A percentile compares a stretch with the other conserved stretches of the same genome.
Conservation (phyloP, 2,113 vertebrate genomes). For the Dasyprocta punctata region DNA sequence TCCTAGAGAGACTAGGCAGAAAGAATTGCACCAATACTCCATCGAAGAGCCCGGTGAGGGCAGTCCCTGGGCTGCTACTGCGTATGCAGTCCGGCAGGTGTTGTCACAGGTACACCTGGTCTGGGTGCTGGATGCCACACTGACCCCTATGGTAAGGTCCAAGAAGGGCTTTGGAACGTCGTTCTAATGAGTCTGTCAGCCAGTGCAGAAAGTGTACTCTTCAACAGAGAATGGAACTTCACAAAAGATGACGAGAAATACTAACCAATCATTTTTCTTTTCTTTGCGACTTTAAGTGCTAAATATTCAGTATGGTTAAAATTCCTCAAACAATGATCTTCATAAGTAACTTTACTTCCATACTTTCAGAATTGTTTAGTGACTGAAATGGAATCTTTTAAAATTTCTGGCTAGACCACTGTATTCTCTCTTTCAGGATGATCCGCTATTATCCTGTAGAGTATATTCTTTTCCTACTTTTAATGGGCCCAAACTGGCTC, state of each 20-base stretch:
- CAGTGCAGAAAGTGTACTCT: neutral
- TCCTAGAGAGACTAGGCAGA: neutral
- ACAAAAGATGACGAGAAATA: neutral
- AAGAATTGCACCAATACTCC: neutral
- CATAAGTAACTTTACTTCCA: neutral
- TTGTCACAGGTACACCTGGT: neutral
- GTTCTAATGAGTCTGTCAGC: neutral
- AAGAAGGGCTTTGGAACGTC: neutral
- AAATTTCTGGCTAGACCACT: neutral
- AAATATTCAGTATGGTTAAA: neutral
- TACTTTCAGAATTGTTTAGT: neutral
- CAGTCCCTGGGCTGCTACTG: rapidly evolving
- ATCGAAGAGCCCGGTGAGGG: neutral
- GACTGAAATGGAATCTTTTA: neutral
- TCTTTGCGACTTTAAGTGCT: neutral
- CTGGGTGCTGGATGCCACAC: neutral
- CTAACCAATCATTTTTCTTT: neutral
- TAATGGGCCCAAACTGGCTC: neutral
- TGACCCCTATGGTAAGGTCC: neutral
- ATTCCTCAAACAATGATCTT: neutral
- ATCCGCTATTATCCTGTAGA: neutral
- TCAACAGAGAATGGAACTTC: neutral
- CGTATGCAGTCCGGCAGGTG: rapidly evolving
- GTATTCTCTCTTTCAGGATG: neutral
- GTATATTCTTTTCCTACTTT: neutral